Evolutionary conservation across 2,888 invertebrate genomes (phyloP).

Genomic region (Antheraea assamensis): DNA sequence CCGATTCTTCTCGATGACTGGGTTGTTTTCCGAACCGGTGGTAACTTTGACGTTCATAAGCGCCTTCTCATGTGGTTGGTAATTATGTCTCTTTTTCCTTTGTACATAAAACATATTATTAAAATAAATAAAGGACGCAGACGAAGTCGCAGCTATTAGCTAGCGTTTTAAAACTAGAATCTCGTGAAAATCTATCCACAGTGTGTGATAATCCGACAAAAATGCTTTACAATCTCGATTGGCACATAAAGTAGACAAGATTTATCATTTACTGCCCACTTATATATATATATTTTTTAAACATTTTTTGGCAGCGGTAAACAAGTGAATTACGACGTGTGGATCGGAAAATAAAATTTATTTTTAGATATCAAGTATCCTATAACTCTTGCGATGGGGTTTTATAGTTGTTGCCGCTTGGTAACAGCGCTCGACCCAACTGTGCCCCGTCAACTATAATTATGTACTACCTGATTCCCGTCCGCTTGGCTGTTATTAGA

Average conservation of each 20-base stretch:
- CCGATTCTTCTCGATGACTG: no score
- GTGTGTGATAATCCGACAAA: background rate
- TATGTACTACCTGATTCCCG: no score
- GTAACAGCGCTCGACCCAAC: no score
- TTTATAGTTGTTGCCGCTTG: background rate
- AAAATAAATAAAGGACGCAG: no score
- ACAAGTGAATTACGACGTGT: conserved; percentile 6
- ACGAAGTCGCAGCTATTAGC: no score
- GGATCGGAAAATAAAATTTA: background rate
- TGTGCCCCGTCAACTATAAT: no score
- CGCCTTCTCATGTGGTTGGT: no score
- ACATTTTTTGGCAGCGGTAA: background rate
- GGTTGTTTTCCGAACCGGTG: no score
- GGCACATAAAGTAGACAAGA: conserved; percentile 6
- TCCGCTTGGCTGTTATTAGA: no score
- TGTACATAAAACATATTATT: no score
- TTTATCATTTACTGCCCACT: conserved; percentile 9
- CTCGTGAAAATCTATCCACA: background rate
- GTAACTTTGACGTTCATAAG: no score
- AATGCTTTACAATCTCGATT: background rate
- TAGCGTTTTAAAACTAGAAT: background rate
- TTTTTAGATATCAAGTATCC: background rate
- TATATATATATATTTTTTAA: background rate
- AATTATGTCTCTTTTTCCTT: no score
- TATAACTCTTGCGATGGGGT: background rate